Evolutionary conservation across 2,797 vertebrate genomes (phyloP).

Genomic region (Peromyscus eremicus): DNA sequence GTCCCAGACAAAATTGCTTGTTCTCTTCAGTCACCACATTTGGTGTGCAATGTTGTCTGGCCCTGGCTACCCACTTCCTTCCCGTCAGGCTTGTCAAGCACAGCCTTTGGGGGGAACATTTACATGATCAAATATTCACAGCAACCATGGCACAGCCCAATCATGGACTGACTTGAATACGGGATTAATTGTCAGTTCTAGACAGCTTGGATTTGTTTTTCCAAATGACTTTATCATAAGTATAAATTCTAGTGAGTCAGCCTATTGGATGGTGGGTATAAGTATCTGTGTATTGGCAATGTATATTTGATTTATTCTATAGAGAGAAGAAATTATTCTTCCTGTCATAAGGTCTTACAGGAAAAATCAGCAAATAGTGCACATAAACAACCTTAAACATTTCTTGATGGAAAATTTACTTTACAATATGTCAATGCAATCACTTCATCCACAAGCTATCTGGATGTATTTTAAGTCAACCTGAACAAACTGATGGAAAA

Average conservation of each 20-base stretch:
- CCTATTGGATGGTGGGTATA: conserved; percentile 23
- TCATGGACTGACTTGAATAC: conserved; percentile 41
- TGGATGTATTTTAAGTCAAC: conserved; percentile 71
- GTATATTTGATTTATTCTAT: conserved; percentile 65
- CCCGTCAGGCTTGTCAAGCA: conserved; percentile 58
- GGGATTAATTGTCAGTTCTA: conserved; percentile 53
- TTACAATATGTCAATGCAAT: conserved; percentile 56
- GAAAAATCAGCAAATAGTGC: conserved; percentile 68
- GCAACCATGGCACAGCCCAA: not conserved
- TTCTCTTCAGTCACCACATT: conserved; percentile 73
- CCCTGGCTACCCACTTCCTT: not conserved
- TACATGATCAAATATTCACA: not conserved
- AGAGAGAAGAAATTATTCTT: conserved; percentile 64
- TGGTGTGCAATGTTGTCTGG: conserved; percentile 54
- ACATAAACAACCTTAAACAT: conserved; percentile 73
- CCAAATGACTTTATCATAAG: conserved; percentile 65
- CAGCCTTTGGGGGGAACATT: conserved; percentile 41
- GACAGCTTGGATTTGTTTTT: conserved; percentile 77
- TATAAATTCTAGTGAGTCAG: conserved; percentile 71
- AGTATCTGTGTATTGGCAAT: conserved; percentile 59
- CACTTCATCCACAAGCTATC: conserved; percentile 60
- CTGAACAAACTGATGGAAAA: conserved; percentile 28
- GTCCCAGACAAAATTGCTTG: conserved; percentile 58
- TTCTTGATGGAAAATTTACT: conserved; percentile 61
- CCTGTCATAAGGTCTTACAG: conserved; percentile 33